phyloP scores from a whole-genome alignment of 2,888 invertebrate species.

The Synergus itoensis region DNA sequence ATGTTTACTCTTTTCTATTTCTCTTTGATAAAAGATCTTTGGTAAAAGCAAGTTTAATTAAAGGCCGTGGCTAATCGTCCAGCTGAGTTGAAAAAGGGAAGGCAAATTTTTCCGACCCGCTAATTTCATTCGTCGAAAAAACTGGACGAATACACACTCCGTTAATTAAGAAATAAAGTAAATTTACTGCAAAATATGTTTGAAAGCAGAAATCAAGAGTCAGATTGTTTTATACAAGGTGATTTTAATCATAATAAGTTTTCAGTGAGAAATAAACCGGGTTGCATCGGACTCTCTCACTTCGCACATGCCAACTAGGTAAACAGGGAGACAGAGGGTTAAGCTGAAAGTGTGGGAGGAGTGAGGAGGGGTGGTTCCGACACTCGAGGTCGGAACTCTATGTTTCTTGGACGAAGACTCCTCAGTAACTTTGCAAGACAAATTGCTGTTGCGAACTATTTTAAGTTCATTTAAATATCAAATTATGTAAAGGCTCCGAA shows the following conservation, averaged over 20 bases:
- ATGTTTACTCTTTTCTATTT: background rate
- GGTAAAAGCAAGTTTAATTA: slow-evolving; percentile 6
- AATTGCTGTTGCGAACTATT: slow-evolving; percentile 73
- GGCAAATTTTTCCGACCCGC: too few relatives aligned
- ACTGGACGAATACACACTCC: too few relatives aligned
- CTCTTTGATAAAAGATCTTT: background rate
- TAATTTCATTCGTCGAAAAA: too few relatives aligned
- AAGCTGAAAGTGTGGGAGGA: background rate
- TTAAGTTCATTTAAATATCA: slow-evolving; percentile 73
- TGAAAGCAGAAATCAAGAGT: background rate
- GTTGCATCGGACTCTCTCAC: background rate
- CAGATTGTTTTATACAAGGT: background rate
- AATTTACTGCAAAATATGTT: background rate
- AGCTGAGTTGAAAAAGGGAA: too few relatives aligned
- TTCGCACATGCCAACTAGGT: slow-evolving; percentile 13
- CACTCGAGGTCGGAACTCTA: slow-evolving; percentile 35
- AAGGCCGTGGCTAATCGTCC: background rate
- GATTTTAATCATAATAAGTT: background rate
- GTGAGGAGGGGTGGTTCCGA: slow-evolving; percentile 1
- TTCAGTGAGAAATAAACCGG: background rate
- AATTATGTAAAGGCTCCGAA: slow-evolving; percentile 61
- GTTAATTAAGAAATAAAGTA: too few relatives aligned
- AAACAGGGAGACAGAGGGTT: slow-evolving; percentile 17
- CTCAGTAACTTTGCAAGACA: slow-evolving; percentile 67
- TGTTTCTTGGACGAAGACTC: slow-evolving; percentile 39